Evolutionary conservation across 2,888 invertebrate genomes (phyloP).

Genomic region (Agrotis puta): DNA sequence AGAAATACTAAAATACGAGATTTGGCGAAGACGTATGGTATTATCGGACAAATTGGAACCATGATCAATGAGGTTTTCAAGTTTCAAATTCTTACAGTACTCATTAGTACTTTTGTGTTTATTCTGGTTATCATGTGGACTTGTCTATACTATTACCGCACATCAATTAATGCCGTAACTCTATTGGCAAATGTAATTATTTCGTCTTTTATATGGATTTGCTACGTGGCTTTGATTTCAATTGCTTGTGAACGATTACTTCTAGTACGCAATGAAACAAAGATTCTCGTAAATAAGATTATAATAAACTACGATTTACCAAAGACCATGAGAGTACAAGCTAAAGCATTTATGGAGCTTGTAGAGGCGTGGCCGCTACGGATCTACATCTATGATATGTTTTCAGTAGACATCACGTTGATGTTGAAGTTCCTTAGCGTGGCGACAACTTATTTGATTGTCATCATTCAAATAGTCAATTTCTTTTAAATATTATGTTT

Average conservation of each 20-base stretch:
- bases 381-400: slow-evolving; percentile 79
- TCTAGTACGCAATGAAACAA: slow-evolving; percentile 72
- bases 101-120: slow-evolving; percentile 77
- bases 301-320: slow-evolving; percentile 81
- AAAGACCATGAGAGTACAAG: slow-evolving; percentile 75
- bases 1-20: slow-evolving; percentile 74
- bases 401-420: slow-evolving; percentile 80
- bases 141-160: slow-evolving; percentile 72
- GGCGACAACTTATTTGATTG: slow-evolving; percentile 82
- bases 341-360: slow-evolving; percentile 81
- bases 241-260: slow-evolving; percentile 75
- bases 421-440: slow-evolving; percentile 83
- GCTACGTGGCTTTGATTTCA: slow-evolving; percentile 73
- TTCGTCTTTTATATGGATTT: slow-evolving; percentile 63
- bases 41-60: slow-evolving; percentile 73
- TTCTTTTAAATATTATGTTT: slow-evolving; percentile 52
- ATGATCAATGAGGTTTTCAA: slow-evolving; percentile 77
- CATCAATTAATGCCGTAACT: slow-evolving; percentile 59
- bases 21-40: slow-evolving; percentile 73
- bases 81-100: slow-evolving; percentile 78
- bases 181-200: slow-evolving; percentile 66
- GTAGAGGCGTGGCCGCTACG: slow-evolving; percentile 78
- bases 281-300: slow-evolving; percentile 77
- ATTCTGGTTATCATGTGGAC: slow-evolving; percentile 78
- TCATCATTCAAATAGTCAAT: slow-evolving; percentile 81